Evolutionary conservation across 2,888 invertebrate species (phyloP).

Genomic region (Gastrophysa polygoni): DNA sequence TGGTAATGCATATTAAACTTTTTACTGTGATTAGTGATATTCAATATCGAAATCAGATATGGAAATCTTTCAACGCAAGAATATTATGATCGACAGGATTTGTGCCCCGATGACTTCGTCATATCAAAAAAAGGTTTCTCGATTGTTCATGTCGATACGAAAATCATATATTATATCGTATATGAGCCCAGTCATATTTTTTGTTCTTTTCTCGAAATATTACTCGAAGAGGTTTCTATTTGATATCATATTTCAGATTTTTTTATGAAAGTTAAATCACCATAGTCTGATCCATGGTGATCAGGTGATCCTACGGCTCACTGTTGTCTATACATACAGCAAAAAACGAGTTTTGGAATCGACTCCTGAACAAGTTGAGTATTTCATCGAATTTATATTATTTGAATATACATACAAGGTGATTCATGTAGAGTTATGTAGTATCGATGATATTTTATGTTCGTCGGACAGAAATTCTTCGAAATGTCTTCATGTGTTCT

Average conservation of each 20-base stretch:
- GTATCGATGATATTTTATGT: too few species aligned
- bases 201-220: not conserved
- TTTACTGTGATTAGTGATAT: conserved; percentile 28
- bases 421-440: too few species aligned
- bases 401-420: too few species aligned
- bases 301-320: conserved; percentile 16
- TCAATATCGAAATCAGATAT: conserved; percentile 36
- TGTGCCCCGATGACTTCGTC: conserved; percentile 20
- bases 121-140: conserved; percentile 32
- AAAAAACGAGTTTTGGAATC: too few species aligned
- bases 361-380: too few species aligned
- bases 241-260: not conserved
- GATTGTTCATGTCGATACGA: conserved; percentile 19
- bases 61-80: conserved; percentile 18
- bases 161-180: not conserved
- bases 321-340: too few species aligned
- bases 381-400: too few species aligned
- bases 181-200: not conserved
- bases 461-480: too few species aligned
- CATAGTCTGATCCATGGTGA: not conserved
- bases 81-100: conserved; percentile 31
- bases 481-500: too few species aligned
- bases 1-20: conserved; percentile 17
- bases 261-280: not conserved
- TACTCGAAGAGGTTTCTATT: not conserved